phyloP scores from a whole-genome alignment of 2,113 vertebrate genomes.

The Hucho hucho region DNA sequence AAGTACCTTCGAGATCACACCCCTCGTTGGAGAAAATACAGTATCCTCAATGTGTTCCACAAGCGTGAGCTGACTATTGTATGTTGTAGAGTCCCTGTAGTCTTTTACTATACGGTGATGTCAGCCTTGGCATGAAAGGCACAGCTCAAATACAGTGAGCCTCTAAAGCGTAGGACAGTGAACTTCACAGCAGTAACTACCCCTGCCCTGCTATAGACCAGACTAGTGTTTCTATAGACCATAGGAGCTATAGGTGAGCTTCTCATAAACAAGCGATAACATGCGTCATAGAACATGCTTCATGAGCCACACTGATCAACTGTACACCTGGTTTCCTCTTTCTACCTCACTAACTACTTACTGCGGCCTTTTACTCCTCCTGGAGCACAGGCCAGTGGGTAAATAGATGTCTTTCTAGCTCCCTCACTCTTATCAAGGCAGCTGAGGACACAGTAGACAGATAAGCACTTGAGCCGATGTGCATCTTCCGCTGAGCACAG shows the following conservation, averaged over 20 bases:
- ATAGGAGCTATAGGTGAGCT: neutral
- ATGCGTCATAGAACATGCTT: neutral
- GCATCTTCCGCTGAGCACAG: constrained; percentile 81
- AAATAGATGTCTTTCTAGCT: neutral
- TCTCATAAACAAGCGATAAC: neutral
- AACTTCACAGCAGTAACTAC: neutral
- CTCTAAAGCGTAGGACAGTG: neutral
- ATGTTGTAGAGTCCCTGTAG: too few relatives aligned
- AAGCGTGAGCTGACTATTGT: too few relatives aligned
- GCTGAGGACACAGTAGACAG: constrained; percentile 41
- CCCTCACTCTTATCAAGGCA: constrained; percentile 38
- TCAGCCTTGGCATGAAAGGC: neutral
- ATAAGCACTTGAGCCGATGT: constrained; percentile 75
- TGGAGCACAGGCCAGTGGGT: too few relatives aligned
- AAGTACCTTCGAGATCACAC: constrained; percentile 63
- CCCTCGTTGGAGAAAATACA: constrained; percentile 19
- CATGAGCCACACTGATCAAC: neutral
- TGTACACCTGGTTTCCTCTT: too few relatives aligned
- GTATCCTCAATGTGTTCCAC: too few relatives aligned
- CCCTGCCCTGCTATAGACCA: neutral
- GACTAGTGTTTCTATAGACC: neutral
- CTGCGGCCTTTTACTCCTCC: too few relatives aligned
- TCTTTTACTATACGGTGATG: neutral
- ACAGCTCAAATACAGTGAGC: neutral
- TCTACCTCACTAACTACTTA: too few relatives aligned